Evolutionary conservation across 1,140 invertebrate genomes (phyloP).

Genomic region (Tetraneura akinire): DNA sequence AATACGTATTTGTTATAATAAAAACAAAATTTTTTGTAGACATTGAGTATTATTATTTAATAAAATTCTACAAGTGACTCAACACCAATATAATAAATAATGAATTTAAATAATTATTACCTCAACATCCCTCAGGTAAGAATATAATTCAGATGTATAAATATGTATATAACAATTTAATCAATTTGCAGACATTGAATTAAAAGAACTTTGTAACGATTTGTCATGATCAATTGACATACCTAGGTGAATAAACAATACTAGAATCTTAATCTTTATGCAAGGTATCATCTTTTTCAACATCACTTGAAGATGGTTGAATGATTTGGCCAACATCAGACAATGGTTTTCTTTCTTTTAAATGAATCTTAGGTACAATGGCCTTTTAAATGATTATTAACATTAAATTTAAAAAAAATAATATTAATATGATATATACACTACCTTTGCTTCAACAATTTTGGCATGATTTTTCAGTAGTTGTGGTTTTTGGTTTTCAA

Average conservation of each 20-base stretch:
- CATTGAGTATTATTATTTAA: no score
- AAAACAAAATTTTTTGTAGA: no score
- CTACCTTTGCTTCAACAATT: constrained; percentile 16
- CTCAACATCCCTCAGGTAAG: constrained; percentile 30
- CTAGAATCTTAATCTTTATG: constrained; percentile 56
- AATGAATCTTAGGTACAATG: background rate
- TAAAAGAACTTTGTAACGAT: constrained; percentile 8
- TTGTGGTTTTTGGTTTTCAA: background rate
- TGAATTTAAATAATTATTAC: constrained; percentile 20
- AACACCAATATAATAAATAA: no score
- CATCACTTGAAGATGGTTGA: background rate
- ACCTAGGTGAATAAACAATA: constrained; percentile 55
- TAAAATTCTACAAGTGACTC: no score
- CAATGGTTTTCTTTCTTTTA: constrained; percentile 43
- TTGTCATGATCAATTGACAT: constrained; percentile 56
- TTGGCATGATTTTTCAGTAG: background rate
- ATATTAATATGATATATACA: no score
- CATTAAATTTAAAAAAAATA: no score
- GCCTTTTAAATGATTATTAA: background rate
- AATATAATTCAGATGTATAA: constrained; percentile 26
- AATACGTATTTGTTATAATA: no score
- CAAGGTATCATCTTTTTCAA: background rate
- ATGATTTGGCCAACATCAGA: constrained; percentile 33
- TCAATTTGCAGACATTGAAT: constrained; percentile 10
- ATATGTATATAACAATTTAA: constrained; percentile 32